phyloP scores from a whole-genome alignment of 2,888 invertebrate species.

The Micoletzkya japonica region DNA sequence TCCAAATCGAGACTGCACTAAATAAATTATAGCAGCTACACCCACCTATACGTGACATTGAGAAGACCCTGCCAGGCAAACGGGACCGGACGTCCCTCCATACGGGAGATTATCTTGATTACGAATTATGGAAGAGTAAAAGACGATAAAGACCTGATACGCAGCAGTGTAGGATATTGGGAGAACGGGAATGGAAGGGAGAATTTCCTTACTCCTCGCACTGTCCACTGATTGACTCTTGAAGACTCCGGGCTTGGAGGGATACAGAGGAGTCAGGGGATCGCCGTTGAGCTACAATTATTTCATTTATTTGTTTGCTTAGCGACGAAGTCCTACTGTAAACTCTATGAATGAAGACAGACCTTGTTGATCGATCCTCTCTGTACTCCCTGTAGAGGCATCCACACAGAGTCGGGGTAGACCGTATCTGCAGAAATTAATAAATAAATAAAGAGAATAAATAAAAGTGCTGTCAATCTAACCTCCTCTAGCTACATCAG shows the following conservation, averaged over 20 bases:
- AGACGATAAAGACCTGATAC: constrained; percentile 8
- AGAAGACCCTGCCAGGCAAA: constrained; percentile 65
- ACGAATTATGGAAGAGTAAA: background rate
- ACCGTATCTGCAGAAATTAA: constrained; percentile 45
- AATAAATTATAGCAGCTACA: too few relatives aligned
- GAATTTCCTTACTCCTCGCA: background rate
- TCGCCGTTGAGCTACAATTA: constrained; percentile 64
- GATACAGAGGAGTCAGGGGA: constrained; percentile 68
- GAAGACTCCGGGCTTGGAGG: constrained; percentile 65
- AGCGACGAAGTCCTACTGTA: background rate
- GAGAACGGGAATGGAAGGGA: constrained; percentile 66
- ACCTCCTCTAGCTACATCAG: constrained; percentile 55
- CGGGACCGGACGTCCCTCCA: constrained; percentile 63
- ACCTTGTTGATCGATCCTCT: constrained; percentile 65
- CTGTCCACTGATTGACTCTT: constrained; percentile 13
- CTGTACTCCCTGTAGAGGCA: constrained; percentile 68
- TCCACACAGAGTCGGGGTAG: constrained; percentile 67
- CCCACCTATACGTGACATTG: constrained; percentile 40
- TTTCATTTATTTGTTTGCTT: background rate
- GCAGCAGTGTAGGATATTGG: constrained; percentile 67
- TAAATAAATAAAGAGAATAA: background rate
- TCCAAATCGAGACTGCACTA: too few relatives aligned
- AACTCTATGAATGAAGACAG: background rate
- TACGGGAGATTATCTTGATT: constrained; percentile 34
- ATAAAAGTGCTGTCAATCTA: background rate